phyloP scores from a whole-genome alignment of 2,888 invertebrate species.

The Drosophila flavopinicola region DNA sequence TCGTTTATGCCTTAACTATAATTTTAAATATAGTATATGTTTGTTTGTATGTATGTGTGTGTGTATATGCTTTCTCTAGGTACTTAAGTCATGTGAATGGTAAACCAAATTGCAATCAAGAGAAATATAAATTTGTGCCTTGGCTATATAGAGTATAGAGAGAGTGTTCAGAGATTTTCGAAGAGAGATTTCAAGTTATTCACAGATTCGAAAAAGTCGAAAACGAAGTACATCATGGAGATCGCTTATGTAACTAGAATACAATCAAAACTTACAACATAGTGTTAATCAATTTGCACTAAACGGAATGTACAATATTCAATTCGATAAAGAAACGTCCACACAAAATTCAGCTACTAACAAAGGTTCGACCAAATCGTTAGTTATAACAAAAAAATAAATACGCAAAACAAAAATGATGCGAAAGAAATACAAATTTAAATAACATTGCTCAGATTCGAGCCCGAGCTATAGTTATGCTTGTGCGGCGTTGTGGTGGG shows the following conservation, averaged over 20 bases:
- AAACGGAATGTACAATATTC: constrained; percentile 66
- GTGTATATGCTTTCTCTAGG: constrained; percentile 68
- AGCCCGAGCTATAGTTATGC: constrained; percentile 38
- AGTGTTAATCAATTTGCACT: constrained; percentile 61
- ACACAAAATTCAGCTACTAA: constrained; percentile 50
- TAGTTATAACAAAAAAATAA: constrained; percentile 36
- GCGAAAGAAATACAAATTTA: constrained; percentile 25
- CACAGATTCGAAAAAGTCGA: constrained; percentile 42
- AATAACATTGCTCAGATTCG: constrained; percentile 67
- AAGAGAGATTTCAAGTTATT: constrained; percentile 40
- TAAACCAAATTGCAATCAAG: constrained; percentile 32
- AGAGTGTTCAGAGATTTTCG: constrained; percentile 33
- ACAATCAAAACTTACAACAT: constrained; percentile 41
- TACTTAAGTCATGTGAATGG: constrained; percentile 65
- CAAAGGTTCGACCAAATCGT: constrained; percentile 30
- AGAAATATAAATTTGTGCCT: constrained; percentile 45
- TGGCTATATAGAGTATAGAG: constrained; percentile 43
- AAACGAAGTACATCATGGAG: constrained; percentile 68
- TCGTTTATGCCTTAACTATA: constrained; percentile 37
- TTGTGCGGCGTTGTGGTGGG: constrained; percentile 64
- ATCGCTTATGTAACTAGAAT: constrained; percentile 61
- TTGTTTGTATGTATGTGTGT: constrained; percentile 35
- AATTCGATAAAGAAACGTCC: constrained; percentile 26
- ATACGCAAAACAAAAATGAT: constrained; percentile 19
- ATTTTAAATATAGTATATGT: constrained; percentile 34